A percentile compares a stretch with the other conserved stretches of the same genome.
Conservation (phyloP, 2,113 vertebrate species). For the Typhlomys cinereus region DNA sequence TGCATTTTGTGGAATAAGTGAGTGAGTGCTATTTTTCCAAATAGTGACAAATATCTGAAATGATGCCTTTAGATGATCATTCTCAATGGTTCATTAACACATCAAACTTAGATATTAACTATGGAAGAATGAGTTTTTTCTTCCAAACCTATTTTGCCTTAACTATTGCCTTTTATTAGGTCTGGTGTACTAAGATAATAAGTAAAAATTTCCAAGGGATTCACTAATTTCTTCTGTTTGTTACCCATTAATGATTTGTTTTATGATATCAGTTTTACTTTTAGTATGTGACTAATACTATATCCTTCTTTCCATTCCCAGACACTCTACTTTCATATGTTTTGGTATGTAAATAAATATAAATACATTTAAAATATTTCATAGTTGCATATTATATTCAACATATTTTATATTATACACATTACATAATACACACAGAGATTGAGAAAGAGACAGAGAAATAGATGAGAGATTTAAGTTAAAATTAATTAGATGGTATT, state of each 20-base stretch:
- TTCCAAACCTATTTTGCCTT: neutral
- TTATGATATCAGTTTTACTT: neutral
- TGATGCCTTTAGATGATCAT: neutral
- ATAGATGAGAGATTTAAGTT: too few species aligned
- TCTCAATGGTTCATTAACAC: neutral
- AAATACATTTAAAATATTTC: too few species aligned
- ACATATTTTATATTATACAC: too few species aligned
- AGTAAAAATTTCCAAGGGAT: neutral
- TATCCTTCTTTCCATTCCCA: neutral
- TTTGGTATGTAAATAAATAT: too few species aligned
- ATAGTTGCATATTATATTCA: too few species aligned
- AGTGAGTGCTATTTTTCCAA: neutral
- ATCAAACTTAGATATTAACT: neutral
- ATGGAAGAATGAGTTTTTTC: neutral
- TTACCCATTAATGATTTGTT: neutral
- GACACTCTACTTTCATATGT: too few species aligned
- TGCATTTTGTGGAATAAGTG: neutral
- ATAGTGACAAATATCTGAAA: neutral
- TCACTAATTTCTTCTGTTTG: neutral
- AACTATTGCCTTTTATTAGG: neutral
- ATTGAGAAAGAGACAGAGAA: too few species aligned
- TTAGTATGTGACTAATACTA: neutral
- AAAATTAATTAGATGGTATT: neutral
- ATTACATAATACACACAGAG: too few species aligned
- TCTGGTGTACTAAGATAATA: neutral